Percentiles rank a stretch among this genome's conserved stretches.
These are phyloP conservation scores for Ganaspis brasiliensis DNA, from an alignment of 2,888 invertebrate genomes.

Conservation along the genomic window DNA sequence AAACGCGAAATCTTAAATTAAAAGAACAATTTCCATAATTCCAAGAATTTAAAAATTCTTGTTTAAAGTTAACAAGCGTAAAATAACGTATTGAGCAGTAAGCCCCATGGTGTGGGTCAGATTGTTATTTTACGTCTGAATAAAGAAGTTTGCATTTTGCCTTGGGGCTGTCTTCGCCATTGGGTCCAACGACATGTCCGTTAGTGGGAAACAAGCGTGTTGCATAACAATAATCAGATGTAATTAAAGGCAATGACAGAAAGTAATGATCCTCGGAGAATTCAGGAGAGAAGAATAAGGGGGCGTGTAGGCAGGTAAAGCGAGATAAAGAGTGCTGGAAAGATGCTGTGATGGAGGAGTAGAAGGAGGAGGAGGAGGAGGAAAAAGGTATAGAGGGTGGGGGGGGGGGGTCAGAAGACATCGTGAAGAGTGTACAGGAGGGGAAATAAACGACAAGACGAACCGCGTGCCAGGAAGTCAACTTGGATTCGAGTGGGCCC, in stretches of 20 bases:
- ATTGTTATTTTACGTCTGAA: constrained; percentile 13
- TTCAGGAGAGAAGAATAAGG: constrained; percentile 36
- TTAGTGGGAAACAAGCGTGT: constrained; percentile 60
- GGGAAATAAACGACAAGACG: constrained; percentile 60
- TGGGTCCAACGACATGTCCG: constrained; percentile 53
- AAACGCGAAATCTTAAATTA: background rate
- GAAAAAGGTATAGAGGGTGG: constrained; percentile 57
- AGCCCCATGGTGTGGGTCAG: background rate
- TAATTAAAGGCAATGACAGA: constrained; percentile 71
- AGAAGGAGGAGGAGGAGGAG: constrained; percentile 51
- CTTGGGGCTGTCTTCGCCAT: constrained; percentile 27
- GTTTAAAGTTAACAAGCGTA: background rate
- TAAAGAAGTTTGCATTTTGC: constrained; percentile 36
- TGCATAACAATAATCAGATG: constrained; percentile 69
- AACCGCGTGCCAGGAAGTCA: constrained; percentile 79
- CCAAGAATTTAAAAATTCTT: background rate
- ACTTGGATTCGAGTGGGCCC: constrained; percentile 74
- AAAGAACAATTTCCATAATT: background rate
- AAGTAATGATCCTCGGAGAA: constrained; percentile 60
- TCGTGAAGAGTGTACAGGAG: constrained; percentile 45
- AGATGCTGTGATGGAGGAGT: constrained; percentile 51
- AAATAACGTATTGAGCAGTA: constrained; percentile 9
- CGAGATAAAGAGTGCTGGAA: constrained; percentile 40
- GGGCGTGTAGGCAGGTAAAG: constrained; percentile 45
- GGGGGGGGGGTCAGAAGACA: constrained; percentile 24